Evolutionary conservation across 2,113 vertebrate species (phyloP).

Genomic region (Plestiodon gilberti): DNA sequence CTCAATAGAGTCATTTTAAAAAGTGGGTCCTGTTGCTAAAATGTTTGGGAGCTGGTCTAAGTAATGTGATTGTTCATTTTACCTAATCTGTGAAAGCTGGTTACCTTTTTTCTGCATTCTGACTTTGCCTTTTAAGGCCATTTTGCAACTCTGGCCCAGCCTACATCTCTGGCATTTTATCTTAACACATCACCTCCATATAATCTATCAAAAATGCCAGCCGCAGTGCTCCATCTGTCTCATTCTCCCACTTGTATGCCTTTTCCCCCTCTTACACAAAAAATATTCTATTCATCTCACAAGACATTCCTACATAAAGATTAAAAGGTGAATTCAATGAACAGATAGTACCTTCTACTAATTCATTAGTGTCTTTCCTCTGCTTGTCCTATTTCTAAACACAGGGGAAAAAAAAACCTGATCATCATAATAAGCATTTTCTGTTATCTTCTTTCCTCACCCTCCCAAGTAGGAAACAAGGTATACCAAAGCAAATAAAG

Average conservation of each 20-base stretch:
- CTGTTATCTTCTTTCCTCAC: neutral
- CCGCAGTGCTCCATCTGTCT: constrained; percentile 20
- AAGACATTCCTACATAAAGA: constrained; percentile 22
- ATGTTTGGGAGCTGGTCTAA: too few relatives aligned
- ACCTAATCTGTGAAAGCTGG: neutral
- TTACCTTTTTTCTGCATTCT: neutral
- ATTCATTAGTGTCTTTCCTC: neutral
- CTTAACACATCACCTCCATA: neutral
- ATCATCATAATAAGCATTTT: neutral
- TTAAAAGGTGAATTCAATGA: constrained; percentile 16
- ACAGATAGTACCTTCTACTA: neutral
- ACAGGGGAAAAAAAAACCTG: neutral
- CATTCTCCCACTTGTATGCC: neutral
- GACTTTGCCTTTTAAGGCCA: constrained; percentile 5
- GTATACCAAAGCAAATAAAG: neutral
- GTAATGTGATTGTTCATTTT: neutral
- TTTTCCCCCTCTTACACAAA: neutral
- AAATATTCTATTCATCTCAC: constrained; percentile 14
- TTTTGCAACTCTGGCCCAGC: constrained; percentile 4
- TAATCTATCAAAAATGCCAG: constrained; percentile 14
- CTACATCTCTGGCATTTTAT: neutral
- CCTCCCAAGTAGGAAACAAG: neutral
- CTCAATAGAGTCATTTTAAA: too few relatives aligned
- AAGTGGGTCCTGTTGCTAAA: too few relatives aligned
- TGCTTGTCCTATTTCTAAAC: neutral